Base-by-base conservation (phyloP, 2,888 invertebrate genomes). In the Tupiocoris notatus region DNA sequence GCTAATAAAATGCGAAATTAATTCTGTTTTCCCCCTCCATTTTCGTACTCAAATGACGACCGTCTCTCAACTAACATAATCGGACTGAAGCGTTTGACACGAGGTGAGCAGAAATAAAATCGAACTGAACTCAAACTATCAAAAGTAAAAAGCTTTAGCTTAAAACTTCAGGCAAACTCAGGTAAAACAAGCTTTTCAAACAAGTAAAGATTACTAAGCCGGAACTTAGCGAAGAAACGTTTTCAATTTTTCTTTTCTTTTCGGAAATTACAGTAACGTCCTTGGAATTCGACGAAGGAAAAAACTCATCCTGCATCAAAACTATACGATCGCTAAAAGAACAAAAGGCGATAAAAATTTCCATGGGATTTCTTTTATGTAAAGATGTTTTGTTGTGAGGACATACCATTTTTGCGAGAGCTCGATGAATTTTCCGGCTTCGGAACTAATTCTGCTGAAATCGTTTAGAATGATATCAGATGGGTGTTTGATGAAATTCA, bases 391-490 rank as follows among this genome's bases (percentile, higher is more conserved):
- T 68, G 58, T 18, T 71, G 61, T 71, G 22, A 61, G 20, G 18
- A 66, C 71, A 71, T 71, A 71, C 71, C 71, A 61, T 71, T 71
- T 71, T 71, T 71, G 71, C 71, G 71, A 71, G 71, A 71, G 61
- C 71, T 71, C 59, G 71, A 71, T 39, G 56, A 58, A 61, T 71
- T 71, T 71, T 71, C 71, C 25, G 71, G 71, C 71, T 71, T 71
- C 71, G 71, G 71, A 61, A 71, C 71, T 61, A 25, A 56, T 73
- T 63, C 73, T n/a, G 63, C 63, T 62, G 73, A 73, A 73, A 73
- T 73, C 18, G 67, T 62, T 61, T 73, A 73, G 18, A 73, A 12
- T 54, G 58, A 25, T 22, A 57, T 73, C 62, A 73, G 62, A 73
- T 73, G 73, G 63, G 73, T 57, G 73, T 22, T 63, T 39, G 62